Evolutionary conservation across 2,888 invertebrate genomes (phyloP).

Genomic region (Eurytoma californica): DNA sequence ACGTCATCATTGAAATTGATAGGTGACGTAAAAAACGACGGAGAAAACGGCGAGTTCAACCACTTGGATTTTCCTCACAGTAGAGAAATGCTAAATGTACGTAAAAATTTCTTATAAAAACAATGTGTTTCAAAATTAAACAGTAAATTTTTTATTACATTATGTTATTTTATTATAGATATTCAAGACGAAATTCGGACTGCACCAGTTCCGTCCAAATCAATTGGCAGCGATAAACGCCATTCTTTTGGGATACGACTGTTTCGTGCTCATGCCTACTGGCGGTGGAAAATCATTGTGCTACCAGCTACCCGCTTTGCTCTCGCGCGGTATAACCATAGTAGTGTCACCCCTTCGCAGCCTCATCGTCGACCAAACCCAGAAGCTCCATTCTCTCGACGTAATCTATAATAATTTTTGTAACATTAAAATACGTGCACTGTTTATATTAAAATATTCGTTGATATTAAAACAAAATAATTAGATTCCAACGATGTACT

Average conservation of each 20-base stretch:
- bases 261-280: constrained; percentile 98
- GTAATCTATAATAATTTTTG: constrained; percentile 75
- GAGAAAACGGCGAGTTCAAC: constrained; percentile 85
- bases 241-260: constrained; percentile 88
- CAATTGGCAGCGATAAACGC: constrained; percentile 97
- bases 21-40: constrained; percentile 81
- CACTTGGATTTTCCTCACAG: constrained; percentile 83
- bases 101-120: constrained; percentile 2
- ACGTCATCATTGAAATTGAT: constrained; percentile 67
- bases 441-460: no score
- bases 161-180: constrained; percentile 70
- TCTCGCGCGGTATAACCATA: constrained; percentile 91
- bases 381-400: constrained; percentile 90
- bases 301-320: constrained; percentile 92
- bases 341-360: constrained; percentile 97
- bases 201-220: constrained; percentile 91
- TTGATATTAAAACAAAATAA: background rate
- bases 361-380: constrained; percentile 97
- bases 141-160: constrained; percentile 52
- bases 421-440: no score
- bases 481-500: constrained; percentile 89
- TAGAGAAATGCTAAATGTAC: constrained; percentile 79
- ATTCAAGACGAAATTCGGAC: constrained; percentile 89
- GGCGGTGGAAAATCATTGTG: constrained; percentile 96
- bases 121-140: no score